Conservation (phyloP, 2,888 invertebrate species). For the Venusia cambrica region DNA sequence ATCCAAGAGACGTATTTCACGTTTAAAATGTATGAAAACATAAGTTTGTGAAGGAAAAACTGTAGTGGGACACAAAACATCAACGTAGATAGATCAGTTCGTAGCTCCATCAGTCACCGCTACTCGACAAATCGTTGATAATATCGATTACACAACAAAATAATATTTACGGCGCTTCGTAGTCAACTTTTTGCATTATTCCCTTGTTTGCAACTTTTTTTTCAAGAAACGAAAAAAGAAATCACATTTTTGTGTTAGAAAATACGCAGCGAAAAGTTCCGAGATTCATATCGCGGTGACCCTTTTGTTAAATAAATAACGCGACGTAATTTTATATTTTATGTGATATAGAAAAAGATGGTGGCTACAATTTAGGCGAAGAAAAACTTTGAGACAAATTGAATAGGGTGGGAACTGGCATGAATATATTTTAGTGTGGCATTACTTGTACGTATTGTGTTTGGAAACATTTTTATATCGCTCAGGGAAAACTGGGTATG, state of each 20-base stretch:
- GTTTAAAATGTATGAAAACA: conserved; percentile 22
- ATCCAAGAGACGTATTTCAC: conserved; percentile 17
- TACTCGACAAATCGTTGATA: conserved; percentile 61
- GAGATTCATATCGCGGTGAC: conserved; percentile 29
- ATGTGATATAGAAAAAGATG: conserved; percentile 25
- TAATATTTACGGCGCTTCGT: conserved; percentile 54
- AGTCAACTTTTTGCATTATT: conserved; percentile 51
- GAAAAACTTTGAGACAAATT: conserved; percentile 25
- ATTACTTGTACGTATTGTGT: conserved; percentile 13
- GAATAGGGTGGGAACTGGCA: conserved; percentile 21
- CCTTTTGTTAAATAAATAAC: conserved; percentile 31
- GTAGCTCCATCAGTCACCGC: conserved; percentile 56
- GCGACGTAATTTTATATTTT: conserved; percentile 26
- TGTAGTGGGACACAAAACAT: conserved; percentile 43
- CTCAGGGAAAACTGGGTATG: conserved; percentile 4
- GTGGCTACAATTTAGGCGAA: conserved; percentile 17
- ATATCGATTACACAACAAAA: conserved; percentile 61
- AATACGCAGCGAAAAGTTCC: conserved; percentile 35
- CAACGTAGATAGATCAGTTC: conserved; percentile 41
- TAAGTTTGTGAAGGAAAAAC: conserved; percentile 23
- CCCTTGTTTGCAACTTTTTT: conserved; percentile 54
- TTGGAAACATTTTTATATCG: conserved; percentile 4
- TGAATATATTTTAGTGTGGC: conserved; percentile 16
- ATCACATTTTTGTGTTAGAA: conserved; percentile 42
- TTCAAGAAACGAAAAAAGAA: conserved; percentile 39